These are phyloP conservation scores for Stenodera caucasica DNA, from an alignment of 2,888 invertebrate genomes.

Conservation along the genomic window DNA sequence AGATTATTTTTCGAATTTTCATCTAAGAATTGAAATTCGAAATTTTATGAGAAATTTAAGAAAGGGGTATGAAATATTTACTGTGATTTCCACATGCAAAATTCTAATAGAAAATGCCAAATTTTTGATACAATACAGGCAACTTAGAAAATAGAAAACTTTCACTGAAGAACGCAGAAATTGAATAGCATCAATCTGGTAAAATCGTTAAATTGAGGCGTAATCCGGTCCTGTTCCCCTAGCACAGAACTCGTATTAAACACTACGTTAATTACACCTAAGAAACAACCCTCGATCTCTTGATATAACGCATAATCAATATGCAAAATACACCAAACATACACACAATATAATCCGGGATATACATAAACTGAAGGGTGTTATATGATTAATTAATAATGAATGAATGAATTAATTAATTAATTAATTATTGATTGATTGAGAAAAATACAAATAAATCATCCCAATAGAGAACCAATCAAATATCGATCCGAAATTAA, in stretches of 20 bases:
- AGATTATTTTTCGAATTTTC: too few species aligned
- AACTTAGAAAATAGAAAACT: too few species aligned
- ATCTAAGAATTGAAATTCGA: too few species aligned
- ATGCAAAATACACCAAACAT: background rate
- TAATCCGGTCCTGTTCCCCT: too few species aligned
- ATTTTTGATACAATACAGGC: too few species aligned
- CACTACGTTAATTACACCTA: conserved; percentile 1
- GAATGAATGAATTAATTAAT: background rate
- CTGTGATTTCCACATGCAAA: too few species aligned
- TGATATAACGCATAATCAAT: background rate
- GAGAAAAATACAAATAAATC: background rate
- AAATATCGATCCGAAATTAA: background rate
- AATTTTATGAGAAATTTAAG: too few species aligned
- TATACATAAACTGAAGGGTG: background rate
- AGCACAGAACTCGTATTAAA: background rate
- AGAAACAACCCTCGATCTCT: conserved; percentile 1
- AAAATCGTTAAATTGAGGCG: too few species aligned
- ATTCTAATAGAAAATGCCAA: too few species aligned
- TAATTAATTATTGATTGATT: background rate
- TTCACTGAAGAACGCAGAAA: too few species aligned
- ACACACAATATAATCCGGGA: background rate
- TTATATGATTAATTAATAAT: background rate
- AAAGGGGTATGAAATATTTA: too few species aligned
- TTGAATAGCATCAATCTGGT: too few species aligned
- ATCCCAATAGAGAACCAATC: background rate